Conservation (phyloP, 2,113 vertebrate genomes). For the Asarcornis scutulata region DNA sequence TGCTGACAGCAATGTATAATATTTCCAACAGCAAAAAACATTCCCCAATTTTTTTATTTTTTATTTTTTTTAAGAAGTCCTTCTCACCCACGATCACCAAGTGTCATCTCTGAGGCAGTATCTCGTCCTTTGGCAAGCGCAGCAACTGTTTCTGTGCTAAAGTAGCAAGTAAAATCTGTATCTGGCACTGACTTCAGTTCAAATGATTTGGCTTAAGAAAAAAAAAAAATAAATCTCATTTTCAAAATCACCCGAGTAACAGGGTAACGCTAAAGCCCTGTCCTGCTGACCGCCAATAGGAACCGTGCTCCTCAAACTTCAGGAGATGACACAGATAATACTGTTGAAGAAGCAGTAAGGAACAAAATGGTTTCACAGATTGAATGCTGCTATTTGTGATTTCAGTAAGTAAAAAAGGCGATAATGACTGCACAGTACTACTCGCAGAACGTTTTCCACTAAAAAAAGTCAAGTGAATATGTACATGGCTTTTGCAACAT, state of each 20-base stretch:
- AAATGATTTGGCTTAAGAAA: not conserved
- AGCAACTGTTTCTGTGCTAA: not conserved
- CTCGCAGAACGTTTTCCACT: not conserved
- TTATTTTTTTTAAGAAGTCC: not conserved
- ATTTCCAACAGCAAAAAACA: not conserved
- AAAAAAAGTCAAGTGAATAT: rapidly evolving
- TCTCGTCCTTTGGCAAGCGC: not conserved
- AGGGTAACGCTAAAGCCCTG: not conserved
- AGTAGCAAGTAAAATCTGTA: not conserved
- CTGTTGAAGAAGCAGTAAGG: not conserved
- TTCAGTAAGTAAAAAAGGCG: not conserved
- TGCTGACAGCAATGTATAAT: not conserved
- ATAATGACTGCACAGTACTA: not conserved
- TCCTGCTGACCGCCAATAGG: not conserved
- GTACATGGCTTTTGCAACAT: not conserved
- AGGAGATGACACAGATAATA: not conserved
- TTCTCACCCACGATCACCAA: not conserved
- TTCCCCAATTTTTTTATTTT: not conserved
- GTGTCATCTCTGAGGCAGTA: not conserved
- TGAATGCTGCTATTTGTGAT: not conserved
- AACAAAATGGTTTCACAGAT: not conserved
- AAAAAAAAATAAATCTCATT: not conserved
- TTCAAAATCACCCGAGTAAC: not conserved
- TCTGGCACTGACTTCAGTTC: not conserved
- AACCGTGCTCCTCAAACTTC: not conserved